Percentiles rank a stretch among this genome's conserved stretches.
Evolutionary conservation across 2,113 vertebrate species (phyloP).

Genomic region (Pluvialis apricaria): DNA sequence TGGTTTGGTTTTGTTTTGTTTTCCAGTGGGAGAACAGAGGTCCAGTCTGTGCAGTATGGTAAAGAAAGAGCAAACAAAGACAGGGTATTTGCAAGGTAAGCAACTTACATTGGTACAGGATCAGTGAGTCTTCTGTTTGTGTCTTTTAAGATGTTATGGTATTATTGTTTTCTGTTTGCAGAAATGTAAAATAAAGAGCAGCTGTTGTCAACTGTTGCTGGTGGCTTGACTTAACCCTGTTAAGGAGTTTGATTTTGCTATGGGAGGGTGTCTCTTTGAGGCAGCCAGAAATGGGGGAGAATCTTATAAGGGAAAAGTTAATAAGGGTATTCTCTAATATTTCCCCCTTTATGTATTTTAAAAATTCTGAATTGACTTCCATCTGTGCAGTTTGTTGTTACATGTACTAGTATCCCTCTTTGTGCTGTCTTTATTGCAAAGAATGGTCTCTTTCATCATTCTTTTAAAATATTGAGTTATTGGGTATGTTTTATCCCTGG

Average conservation of each 20-base stretch:
- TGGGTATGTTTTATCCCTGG: neutral
- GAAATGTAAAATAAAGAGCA: neutral
- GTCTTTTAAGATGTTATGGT: neutral
- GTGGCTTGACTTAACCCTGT: neutral
- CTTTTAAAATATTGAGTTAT: neutral
- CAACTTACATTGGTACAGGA: neutral
- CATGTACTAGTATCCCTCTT: neutral
- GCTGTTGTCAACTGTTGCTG: neutral
- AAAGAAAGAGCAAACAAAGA: constrained; percentile 98
- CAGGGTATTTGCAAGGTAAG: constrained; percentile 95
- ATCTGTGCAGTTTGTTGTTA: neutral
- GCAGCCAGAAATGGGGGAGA: neutral
- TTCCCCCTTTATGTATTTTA: neutral
- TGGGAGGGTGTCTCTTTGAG: neutral
- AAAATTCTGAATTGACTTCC: neutral
- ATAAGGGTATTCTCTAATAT: neutral
- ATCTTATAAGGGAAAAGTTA: neutral
- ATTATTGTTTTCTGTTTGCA: neutral
- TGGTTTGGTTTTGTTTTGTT: neutral
- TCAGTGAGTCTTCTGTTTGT: neutral
- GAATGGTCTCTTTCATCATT: neutral
- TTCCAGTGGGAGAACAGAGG: constrained; percentile 94
- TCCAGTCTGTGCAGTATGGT: constrained; percentile 97
- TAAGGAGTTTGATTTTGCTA: neutral
- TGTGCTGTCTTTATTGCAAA: neutral